Evolutionary conservation across 1,140 invertebrate genomes (phyloP).

Genomic region (Microplitis mediator): DNA sequence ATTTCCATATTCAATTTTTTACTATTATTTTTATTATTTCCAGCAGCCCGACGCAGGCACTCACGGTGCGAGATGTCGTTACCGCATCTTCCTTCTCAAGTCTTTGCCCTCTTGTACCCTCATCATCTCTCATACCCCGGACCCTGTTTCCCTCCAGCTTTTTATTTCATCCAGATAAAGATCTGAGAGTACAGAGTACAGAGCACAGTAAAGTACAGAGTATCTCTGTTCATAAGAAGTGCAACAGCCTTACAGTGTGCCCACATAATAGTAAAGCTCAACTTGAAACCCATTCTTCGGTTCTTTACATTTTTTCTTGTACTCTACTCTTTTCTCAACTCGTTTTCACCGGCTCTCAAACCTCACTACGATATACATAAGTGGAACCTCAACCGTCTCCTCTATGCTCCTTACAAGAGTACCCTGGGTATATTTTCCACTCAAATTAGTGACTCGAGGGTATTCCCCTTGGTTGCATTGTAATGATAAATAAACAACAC

Average conservation of each 20-base stretch:
- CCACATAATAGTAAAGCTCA: neutral
- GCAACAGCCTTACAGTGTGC: neutral
- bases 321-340: neutral
- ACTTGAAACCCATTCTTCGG: neutral
- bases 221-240: neutral
- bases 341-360: neutral
- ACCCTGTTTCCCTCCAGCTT: neutral
- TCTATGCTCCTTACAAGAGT: neutral
- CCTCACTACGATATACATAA: neutral
- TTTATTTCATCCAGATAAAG: neutral
- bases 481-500: conserved; percentile 37
- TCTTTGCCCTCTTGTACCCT: neutral
- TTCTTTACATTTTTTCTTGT: neutral
- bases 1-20: neutral
- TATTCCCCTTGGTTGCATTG: conserved; percentile 34
- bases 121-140: neutral
- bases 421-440: conserved; percentile 33
- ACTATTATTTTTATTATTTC: neutral
- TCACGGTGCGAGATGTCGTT: conserved; percentile 14
- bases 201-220: no score
- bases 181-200: no score
- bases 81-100: conserved; percentile 8
- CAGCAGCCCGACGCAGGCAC: neutral
- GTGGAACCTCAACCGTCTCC: neutral
- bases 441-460: conserved; percentile 45